Evolutionary conservation across 92 coral and sea anemone genomes (phyloP).

Genomic region (Epizoanthus scotinus): DNA sequence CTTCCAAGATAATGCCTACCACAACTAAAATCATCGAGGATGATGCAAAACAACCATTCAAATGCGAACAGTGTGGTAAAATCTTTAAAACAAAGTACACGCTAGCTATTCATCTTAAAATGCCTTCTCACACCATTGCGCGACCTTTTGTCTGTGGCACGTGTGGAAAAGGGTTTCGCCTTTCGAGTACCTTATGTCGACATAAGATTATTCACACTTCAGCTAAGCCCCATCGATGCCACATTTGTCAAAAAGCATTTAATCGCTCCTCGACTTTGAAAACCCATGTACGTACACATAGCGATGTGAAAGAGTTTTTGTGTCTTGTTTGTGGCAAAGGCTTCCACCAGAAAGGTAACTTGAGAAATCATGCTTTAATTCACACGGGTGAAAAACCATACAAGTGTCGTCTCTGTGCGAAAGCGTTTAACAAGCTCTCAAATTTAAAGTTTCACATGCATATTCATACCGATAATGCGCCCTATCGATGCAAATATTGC

Average conservation of each 20-base stretch:
- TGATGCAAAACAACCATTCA: conserved; percentile 56
- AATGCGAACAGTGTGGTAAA: conserved; percentile 86
- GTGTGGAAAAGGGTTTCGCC: conserved; percentile 87
- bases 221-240: conserved; percentile 82
- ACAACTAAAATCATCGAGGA: conserved; percentile 35
- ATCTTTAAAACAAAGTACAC: conserved; percentile 89
- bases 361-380: conserved; percentile 80
- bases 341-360: conserved; percentile 89
- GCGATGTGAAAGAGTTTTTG: conserved; percentile 75
- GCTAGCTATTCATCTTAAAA: conserved; percentile 79
- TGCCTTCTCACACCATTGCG: conserved; percentile 88
- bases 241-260: conserved; percentile 81
- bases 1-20: conserved; percentile 1
- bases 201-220: conserved; percentile 91
- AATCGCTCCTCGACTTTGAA: conserved; percentile 87
- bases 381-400: conserved; percentile 92
- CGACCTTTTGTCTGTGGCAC: conserved; percentile 85
- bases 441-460: conserved; percentile 88
- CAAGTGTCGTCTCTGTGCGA: conserved; percentile 75
- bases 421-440: conserved; percentile 88
- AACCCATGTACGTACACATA: conserved; percentile 86
- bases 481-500: conserved; percentile 75
- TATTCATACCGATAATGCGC: conserved; percentile 83
- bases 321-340: conserved; percentile 87
- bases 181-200: conserved; percentile 85